These are phyloP conservation scores for Mystacornis crossleyi DNA, from an alignment of 2,113 vertebrate species.

Conservation along the genomic window DNA sequence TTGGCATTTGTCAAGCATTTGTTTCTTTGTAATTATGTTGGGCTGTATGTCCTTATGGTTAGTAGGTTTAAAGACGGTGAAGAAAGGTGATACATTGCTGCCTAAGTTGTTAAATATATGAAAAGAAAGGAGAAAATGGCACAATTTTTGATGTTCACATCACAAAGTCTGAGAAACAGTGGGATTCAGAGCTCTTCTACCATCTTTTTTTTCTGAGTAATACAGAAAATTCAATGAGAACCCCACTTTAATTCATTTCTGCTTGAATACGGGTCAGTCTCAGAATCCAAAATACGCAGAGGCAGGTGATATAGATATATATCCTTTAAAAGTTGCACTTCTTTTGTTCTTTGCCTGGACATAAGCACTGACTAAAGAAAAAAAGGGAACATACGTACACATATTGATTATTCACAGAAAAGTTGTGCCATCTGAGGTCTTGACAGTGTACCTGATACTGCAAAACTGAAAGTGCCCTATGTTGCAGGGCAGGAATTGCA, in stretches of 20 bases:
- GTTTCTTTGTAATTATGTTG: neutral
- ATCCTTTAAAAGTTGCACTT: neutral
- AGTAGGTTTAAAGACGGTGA: neutral
- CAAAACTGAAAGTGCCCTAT: neutral
- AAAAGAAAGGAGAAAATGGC: neutral
- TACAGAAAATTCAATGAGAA: neutral
- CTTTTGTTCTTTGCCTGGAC: neutral
- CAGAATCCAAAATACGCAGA: neutral
- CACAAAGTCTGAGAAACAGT: neutral
- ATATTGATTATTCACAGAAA: neutral
- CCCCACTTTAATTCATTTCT: neutral
- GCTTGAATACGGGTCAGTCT: neutral
- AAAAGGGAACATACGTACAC: accelerated
- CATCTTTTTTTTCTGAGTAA: neutral
- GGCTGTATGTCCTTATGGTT: neutral
- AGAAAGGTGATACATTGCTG: neutral
- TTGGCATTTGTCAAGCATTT: neutral
- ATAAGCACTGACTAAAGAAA: neutral
- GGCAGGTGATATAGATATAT: neutral
- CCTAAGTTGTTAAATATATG: neutral
- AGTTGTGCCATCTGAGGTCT: neutral
- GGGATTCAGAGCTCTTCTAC: neutral
- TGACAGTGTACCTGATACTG: neutral
- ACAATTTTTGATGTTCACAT: neutral
- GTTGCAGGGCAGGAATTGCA: neutral